Percentiles rank a stretch among this genome's conserved stretches.
phyloP scores from a whole-genome alignment of 2,888 invertebrate genomes.

The Andrena trimmerana region DNA sequence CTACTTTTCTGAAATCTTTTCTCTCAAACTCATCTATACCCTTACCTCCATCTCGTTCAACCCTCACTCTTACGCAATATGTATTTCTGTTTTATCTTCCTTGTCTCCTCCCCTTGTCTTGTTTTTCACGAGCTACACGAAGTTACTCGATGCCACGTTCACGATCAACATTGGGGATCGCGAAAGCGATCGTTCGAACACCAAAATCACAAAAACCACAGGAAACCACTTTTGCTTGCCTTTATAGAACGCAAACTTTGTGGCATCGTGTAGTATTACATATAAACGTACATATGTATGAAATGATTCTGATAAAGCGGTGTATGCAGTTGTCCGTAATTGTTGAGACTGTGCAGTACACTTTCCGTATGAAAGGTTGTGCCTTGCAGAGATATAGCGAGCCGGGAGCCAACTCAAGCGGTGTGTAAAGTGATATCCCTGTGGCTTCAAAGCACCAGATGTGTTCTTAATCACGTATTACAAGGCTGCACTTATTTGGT shows the following conservation, averaged over 20 bases:
- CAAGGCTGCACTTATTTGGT: no score
- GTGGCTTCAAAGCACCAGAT: no score
- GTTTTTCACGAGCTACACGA: background rate
- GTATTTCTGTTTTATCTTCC: slow-evolving; percentile 14
- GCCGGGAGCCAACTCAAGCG: no score
- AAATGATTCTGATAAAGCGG: slow-evolving; percentile 10
- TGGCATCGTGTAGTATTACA: slow-evolving; percentile 37
- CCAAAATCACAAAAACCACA: background rate
- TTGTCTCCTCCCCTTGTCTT: slow-evolving; percentile 1
- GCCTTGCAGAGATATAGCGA: no score
- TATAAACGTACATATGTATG: slow-evolving; percentile 5
- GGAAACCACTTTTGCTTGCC: slow-evolving; percentile 18
- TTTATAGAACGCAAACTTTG: background rate
- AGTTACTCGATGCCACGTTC: background rate
- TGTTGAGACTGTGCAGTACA: slow-evolving; percentile 1
- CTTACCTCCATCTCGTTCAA: background rate
- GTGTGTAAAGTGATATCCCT: no score
- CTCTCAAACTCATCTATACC: slow-evolving; percentile 6
- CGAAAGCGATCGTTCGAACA: background rate
- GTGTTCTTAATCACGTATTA: no score
- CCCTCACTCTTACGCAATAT: slow-evolving; percentile 4
- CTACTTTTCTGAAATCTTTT: background rate
- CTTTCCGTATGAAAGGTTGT: no score
- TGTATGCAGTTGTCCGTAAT: background rate
- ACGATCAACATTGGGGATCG: background rate